These are phyloP conservation scores for Simalia tracyae DNA, from an alignment of 2,797 vertebrate genomes.

Conservation along the genomic window DNA sequence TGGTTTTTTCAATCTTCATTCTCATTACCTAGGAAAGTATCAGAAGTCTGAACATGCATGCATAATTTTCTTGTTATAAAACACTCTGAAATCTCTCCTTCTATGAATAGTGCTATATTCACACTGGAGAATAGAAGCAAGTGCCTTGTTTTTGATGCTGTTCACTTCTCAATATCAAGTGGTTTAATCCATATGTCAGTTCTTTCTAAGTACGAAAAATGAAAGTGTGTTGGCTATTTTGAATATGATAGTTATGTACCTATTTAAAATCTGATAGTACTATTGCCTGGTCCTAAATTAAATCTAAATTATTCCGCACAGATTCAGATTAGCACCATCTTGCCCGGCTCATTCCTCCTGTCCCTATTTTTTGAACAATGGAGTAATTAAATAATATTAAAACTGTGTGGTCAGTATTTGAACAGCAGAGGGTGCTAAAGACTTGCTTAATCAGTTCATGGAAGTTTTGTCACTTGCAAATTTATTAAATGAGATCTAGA, in stretches of 20 bases:
- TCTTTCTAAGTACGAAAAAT: neutral
- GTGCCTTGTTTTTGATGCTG: neutral
- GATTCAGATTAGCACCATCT: constrained; percentile 2
- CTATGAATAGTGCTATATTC: neutral
- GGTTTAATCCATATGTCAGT: neutral
- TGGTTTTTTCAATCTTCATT: neutral
- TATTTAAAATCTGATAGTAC: neutral
- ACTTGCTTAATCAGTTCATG: constrained; percentile 52
- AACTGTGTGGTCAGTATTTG: neutral
- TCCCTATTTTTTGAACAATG: constrained; percentile 18
- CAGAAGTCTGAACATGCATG: neutral
- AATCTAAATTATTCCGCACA: neutral
- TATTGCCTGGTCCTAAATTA: constrained; percentile 8
- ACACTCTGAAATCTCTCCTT: neutral
- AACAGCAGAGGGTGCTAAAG: constrained; percentile 78
- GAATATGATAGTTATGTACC: neutral
- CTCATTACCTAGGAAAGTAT: neutral
- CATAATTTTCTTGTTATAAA: neutral
- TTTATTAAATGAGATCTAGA: neutral
- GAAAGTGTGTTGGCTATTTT: neutral
- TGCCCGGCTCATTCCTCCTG: neutral
- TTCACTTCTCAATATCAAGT: neutral
- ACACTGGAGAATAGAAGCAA: neutral
- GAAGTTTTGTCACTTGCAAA: constrained; percentile 3
- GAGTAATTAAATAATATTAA: neutral